Evolutionary conservation across 2,797 vertebrate species (phyloP).

Genomic region (Diglossa cyanea): DNA sequence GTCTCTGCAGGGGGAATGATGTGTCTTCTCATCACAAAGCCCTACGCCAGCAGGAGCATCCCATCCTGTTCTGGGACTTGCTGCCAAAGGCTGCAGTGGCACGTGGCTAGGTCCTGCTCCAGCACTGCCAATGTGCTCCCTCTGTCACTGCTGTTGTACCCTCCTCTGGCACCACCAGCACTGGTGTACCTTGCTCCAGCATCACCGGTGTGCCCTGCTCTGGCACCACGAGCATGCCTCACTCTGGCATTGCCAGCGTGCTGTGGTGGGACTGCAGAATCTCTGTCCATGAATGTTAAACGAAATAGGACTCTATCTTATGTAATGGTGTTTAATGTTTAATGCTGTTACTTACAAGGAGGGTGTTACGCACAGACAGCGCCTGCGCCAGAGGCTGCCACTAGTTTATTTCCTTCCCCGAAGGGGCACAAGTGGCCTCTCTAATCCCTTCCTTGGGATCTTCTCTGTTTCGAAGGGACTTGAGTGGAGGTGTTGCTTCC

Average conservation of each 20-base stretch:
- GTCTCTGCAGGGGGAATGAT: background rate
- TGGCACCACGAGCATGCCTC: rapidly evolving
- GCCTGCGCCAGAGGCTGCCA: rapidly evolving
- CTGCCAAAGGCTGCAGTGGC: background rate
- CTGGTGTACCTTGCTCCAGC: background rate
- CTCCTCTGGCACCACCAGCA: background rate
- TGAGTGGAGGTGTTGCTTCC: background rate
- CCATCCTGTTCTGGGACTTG: background rate
- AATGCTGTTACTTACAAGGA: conserved; percentile 27
- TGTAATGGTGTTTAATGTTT: conserved; percentile 44
- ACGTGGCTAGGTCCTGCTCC: rapidly evolving
- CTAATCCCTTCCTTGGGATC: background rate
- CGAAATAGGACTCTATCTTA: conserved; percentile 9
- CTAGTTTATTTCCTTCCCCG: background rate
- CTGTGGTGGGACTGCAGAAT: background rate
- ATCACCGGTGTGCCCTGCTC: rapidly evolving
- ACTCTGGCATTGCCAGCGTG: rapidly evolving
- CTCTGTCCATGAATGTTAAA: conserved; percentile 10
- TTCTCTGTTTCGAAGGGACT: background rate
- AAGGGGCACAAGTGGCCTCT: background rate
- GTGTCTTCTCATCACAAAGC: background rate
- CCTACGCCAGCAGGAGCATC: rapidly evolving
- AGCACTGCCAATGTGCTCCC: background rate
- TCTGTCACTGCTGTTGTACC: background rate
- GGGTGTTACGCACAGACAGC: background rate